These are phyloP conservation scores for Napeogenes sylphis DNA, from an alignment of 2,888 invertebrate species.

Conservation along the genomic window DNA sequence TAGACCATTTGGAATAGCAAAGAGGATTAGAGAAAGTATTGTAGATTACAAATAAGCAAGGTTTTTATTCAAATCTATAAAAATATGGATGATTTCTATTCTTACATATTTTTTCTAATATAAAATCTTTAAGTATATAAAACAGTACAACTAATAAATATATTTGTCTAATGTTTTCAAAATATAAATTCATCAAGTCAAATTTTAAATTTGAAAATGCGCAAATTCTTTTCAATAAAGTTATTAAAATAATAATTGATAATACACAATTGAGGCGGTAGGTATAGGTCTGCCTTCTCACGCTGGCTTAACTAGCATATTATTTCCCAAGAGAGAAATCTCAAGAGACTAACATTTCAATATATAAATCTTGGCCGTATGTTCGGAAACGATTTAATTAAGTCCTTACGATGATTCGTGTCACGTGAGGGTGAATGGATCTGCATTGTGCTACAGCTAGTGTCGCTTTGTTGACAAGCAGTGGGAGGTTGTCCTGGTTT, in stretches of 20 bases:
- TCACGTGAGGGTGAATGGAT: constrained; percentile 65
- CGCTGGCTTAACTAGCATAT: background rate
- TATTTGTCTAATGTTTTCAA: too few species aligned
- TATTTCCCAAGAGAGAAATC: constrained; percentile 22
- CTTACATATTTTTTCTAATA: background rate
- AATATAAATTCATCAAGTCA: too few species aligned
- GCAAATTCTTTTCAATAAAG: too few species aligned
- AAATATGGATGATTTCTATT: constrained; percentile 6
- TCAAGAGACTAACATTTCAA: constrained; percentile 34
- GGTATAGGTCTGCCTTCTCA: background rate
- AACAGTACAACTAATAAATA: too few species aligned
- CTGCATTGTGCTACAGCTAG: constrained; percentile 44
- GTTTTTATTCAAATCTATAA: background rate
- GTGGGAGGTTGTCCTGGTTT: constrained; percentile 68
- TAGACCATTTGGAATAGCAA: constrained; percentile 53
- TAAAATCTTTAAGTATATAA: too few species aligned
- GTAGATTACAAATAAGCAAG: constrained; percentile 17
- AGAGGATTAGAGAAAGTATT: constrained; percentile 45
- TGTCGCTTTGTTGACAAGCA: constrained; percentile 66
- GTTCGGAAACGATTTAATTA: constrained; percentile 67
- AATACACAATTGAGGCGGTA: too few species aligned
- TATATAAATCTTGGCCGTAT: constrained; percentile 58
- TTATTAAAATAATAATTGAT: too few species aligned
- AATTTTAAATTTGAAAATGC: too few species aligned
- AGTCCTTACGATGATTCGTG: constrained; percentile 58